These are phyloP conservation scores for Lomographa bimaculata DNA, from an alignment of 2,888 invertebrate genomes.

Conservation along the genomic window DNA sequence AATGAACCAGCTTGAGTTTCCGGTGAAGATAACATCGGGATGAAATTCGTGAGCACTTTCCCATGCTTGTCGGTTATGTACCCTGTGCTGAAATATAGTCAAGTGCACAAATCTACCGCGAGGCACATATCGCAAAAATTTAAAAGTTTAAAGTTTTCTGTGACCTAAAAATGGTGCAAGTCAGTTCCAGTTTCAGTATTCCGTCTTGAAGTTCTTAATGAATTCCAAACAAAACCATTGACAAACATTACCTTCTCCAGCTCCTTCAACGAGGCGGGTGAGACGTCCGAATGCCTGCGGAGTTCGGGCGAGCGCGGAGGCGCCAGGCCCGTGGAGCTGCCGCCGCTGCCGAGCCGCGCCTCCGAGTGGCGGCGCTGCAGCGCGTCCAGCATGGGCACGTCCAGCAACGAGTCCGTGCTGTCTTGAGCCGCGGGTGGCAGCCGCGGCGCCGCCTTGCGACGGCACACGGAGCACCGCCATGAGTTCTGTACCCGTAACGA, in stretches of 20 bases:
- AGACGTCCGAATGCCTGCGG: slow-evolving; percentile 93
- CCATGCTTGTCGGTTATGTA: no score
- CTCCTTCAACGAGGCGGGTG: slow-evolving; percentile 93
- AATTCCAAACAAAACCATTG: no score
- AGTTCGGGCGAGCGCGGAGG: slow-evolving; percentile 93
- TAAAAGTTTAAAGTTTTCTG: no score
- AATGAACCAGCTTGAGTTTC: no score
- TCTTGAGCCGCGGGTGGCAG: slow-evolving; percentile 90
- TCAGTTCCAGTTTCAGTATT: no score
- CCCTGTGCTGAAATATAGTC: no score
- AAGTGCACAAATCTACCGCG: no score
- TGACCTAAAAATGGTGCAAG: no score
- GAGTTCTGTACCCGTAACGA: slow-evolving; percentile 87
- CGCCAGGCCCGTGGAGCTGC: slow-evolving; percentile 86
- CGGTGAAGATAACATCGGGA: no score
- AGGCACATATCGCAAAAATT: no score
- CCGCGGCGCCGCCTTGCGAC: slow-evolving; percentile 91
- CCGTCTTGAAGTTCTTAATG: no score
- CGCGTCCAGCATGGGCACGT: slow-evolving; percentile 91
- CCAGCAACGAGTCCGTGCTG: slow-evolving; percentile 92
- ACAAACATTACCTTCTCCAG: slow-evolving; percentile 90
- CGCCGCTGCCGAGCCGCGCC: slow-evolving; percentile 79
- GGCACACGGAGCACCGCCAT: slow-evolving; percentile 96
- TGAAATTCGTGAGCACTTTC: no score
- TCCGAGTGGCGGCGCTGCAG: slow-evolving; percentile 93